Conservation (phyloP, 53 echinoderm and acorn worm species). For the Henricia sp. region DNA sequence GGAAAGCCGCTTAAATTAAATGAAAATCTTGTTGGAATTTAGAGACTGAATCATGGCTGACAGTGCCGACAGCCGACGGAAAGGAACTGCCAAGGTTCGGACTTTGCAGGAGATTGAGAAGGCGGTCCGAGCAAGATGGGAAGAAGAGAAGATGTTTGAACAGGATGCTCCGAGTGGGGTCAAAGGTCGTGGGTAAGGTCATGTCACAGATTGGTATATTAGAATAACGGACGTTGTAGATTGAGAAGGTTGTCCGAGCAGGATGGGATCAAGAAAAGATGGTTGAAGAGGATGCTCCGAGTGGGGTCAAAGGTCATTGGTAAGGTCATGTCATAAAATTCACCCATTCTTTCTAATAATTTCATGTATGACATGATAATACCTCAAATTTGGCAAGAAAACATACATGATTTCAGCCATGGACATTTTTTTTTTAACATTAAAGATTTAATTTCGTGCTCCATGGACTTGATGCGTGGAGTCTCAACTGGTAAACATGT, state of each 20-base stretch:
- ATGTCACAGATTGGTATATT: neutral
- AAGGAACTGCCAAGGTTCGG: constrained; percentile 91
- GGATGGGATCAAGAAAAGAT: constrained; percentile 89
- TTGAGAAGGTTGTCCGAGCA: neutral
- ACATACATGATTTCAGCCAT: too few species aligned
- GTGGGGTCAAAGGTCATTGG: constrained; percentile 76
- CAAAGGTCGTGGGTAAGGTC: constrained; percentile 77
- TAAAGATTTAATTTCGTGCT: too few species aligned
- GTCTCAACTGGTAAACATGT: too few species aligned
- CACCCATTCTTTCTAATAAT: too few species aligned
- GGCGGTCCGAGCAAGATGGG: constrained; percentile 83
- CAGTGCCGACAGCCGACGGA: constrained; percentile 66
- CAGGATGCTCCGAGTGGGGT: constrained; percentile 89
- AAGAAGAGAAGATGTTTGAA: constrained; percentile 89
- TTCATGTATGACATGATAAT: too few species aligned
- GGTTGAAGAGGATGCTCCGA: constrained; percentile 96
- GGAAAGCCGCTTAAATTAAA: neutral
- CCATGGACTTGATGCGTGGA: too few species aligned
- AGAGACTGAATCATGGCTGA: constrained; percentile 56
- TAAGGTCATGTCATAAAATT: neutral
- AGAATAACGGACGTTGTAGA: too few species aligned
- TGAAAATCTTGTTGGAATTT: too few species aligned
- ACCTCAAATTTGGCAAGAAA: neutral
- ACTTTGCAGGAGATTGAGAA: constrained; percentile 85
- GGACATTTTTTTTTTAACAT: too few species aligned